Evolutionary conservation across 1,140 invertebrate species (phyloP), one percentile per base, ranked within the genome.

Genomic region (Eurosta solidaginis): DNA sequence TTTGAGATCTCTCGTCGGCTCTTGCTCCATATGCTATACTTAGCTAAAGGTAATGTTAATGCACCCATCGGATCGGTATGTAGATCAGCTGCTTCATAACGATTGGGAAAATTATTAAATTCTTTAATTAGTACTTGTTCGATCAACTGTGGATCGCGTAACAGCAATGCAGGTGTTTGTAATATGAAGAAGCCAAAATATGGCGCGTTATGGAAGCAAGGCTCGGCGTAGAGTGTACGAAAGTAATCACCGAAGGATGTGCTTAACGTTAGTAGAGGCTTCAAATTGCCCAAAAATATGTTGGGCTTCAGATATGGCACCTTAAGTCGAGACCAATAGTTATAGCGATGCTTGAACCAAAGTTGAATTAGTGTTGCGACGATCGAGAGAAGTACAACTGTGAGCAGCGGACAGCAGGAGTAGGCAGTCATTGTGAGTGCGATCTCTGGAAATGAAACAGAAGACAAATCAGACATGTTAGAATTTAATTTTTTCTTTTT

Each of bases 71-170:
- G 20, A 81, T 86, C 85, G 17, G 74, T 52, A 1, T 22, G 29
- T 0, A 59, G 73, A 74, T 87, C 85, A 1, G 82, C 85, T 50
- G 89, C 87, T 68, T 89, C 89, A 83, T 88, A 81, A 82, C 84
- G 84, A 84, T 87, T 87, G 3, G 82, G 77, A 47, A 87, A 87
- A 33, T 77, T 81, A 54, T 88, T 84, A 50, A 90, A 90, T 74
- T 89, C 87, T 79, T 89, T 90, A 3, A 91, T 83, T 1, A 91
- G 78, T 75, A 92, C 84, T 22, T 83, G 78, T 49, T 89, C 89
- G 1, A 91, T 88, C 1, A 92, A 76, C 29, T 89, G 88, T 0
- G 89, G 89, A 83, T 91, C 90, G 3, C 89, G 83, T 0, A 91
- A 77, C 7, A 91, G 82, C 1, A 92, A 73, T 2, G 83, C 85